Evolutionary conservation across 2,888 invertebrate genomes (phyloP), one percentile per base, ranked within the genome.

Genomic region (Trichopria drosophilae): DNA sequence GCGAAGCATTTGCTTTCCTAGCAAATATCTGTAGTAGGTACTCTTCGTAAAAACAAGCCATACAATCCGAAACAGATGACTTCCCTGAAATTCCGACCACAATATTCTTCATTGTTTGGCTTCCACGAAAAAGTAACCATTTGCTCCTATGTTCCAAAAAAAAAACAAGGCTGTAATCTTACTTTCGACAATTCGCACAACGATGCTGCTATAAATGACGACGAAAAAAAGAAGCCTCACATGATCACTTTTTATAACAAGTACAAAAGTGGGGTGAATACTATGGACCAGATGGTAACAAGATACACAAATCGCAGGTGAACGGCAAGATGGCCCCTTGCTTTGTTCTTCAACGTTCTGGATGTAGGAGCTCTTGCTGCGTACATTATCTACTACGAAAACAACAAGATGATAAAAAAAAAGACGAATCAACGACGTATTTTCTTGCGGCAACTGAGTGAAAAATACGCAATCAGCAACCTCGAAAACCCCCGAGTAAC

Each of bases 91-190:
- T n/a, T n/a, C n/a, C n/a, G n/a, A n/a, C 28, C 28, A 6, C 29
- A 39, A 22, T 24, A 28, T 39, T 56, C 43, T 15, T 36, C 50
- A 31, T 6, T 55, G 19, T 59, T 58, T 54, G 59, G 57, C 4
- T 66, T 63, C 31, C 56, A 59, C 15, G 58, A 62, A 51, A 57
- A 62, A 43, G 50, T 58, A 15, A 61, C 57, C 12, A 32, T 62
- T 6, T 62, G 62, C 20, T 57, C 57, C 6, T 61, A 63, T 43
- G 63, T 60, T 29, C 57, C 53, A 13, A 63, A 62, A 56, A 24
- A 61, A 61, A 51, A 60, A 58, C 10, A 62, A 65, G 41, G 52
- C 51, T 16, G 59, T 62, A 15, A 58, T 63, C 35, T 16, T 61
- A 46, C 19, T 62, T 18, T 59, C 59, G 10, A 50, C 59, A 12